These are phyloP conservation scores for Apteryx mantelli DNA, from an alignment of 2,113 vertebrate species.

Conservation along the genomic window DNA sequence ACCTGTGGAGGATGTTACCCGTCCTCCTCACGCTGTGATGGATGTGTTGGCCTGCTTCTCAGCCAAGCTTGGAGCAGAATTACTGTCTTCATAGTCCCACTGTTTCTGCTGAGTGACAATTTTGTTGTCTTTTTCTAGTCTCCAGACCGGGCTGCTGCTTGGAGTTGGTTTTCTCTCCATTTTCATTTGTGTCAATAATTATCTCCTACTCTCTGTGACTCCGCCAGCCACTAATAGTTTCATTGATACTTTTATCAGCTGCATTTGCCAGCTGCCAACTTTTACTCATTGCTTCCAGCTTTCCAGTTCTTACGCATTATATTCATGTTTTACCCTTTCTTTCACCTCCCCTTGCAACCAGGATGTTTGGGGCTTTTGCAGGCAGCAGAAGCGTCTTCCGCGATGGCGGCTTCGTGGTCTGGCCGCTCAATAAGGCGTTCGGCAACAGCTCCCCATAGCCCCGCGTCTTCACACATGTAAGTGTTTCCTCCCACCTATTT, in stretches of 20 bases:
- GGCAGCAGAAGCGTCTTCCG: neutral
- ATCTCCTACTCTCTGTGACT: neutral
- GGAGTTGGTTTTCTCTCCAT: neutral
- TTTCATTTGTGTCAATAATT: neutral
- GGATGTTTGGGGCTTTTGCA: neutral
- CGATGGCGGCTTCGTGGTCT: no score
- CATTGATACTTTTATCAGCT: neutral
- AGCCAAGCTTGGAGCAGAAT: neutral
- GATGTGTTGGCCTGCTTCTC: neutral
- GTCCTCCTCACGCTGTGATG: no score
- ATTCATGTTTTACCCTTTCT: neutral
- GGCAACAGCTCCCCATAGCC: neutral
- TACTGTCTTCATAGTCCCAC: no score
- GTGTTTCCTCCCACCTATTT: neutral
- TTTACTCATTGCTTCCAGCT: rapidly evolving
- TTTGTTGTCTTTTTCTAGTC: neutral
- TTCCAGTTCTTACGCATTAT: neutral
- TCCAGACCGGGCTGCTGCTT: neutral
- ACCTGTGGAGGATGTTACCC: no score
- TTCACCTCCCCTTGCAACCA: neutral
- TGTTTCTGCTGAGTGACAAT: neutral
- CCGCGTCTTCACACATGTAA: no score
- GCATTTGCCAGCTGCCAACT: neutral
- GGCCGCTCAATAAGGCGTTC: neutral
- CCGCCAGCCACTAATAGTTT: neutral